Evolutionary conservation across 2,113 vertebrate genomes (phyloP), one percentile per base, ranked within the genome.

Genomic region (Recurvirostra avosetta): DNA sequence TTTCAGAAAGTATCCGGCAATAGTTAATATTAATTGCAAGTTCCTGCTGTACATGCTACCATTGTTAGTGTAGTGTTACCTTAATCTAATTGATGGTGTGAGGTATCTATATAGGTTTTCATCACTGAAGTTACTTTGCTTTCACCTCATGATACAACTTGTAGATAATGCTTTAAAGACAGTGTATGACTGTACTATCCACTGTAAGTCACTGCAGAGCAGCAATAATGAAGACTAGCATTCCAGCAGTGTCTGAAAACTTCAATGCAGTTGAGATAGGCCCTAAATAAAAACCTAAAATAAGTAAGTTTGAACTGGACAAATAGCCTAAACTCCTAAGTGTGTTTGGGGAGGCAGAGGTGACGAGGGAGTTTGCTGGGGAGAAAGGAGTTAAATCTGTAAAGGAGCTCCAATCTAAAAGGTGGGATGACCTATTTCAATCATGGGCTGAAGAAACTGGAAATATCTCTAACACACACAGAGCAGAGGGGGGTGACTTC

Each of bases 311-410:
- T 59, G 3, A 78, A 12, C 34, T 21, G 52, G 38, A 74, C 10
- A 29, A 77, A 49, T 4, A 6, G 32, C 26, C 47, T 41, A 67
- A 67, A 43, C 6, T 6, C 0, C 0, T 40, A 11, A 1, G 8
- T 38, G 20, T 18, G 12, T 3, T 65, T 49, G 25, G 22, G n/a
- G 85, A 47, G 70, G 25, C 38, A 86, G 36, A 89, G 40, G 16
- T 0, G 1, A 13, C 0, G 0, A 72, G 25, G 8, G 27, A 15
- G 17, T 38, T 3, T 2, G 25, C 86, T 23, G 30, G 13, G 19
- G 9, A 94, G 4, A 62, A 50, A n/a, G 40, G 0, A 41, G 19
- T 68, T 52, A n/a, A 75, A 56, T n/a, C 25, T 38, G 32, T 10
- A 77, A 72, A 79, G 12, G 6, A 62, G 13, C n/a, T 82, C 40